A percentile compares a stretch with the other conserved stretches of the same genome.
Evolutionary conservation across 2,113 vertebrate genomes (phyloP).

Genomic region (Sylvilagus bachmani): DNA sequence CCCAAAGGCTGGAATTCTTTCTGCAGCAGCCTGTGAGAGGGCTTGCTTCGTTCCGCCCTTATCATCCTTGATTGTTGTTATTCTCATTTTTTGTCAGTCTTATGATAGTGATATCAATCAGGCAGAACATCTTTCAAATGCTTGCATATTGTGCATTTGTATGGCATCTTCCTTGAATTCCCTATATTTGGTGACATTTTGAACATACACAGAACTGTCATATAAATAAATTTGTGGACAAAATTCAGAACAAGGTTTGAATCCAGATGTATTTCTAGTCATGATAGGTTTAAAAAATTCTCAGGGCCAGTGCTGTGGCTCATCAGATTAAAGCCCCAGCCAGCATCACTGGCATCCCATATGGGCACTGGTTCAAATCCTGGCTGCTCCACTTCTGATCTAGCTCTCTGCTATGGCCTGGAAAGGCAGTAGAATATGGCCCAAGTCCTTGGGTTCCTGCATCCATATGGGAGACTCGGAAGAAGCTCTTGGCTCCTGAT

Average conservation of each 20-base stretch:
- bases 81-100: background rate
- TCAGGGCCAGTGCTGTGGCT: too few relatives aligned
- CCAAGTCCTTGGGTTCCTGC: too few relatives aligned
- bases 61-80: background rate
- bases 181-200: background rate
- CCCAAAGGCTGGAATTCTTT: background rate
- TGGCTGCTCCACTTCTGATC: too few relatives aligned
- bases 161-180: background rate
- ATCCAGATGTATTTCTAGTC: background rate
- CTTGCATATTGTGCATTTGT: background rate
- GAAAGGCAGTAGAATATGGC: too few relatives aligned
- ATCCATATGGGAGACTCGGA: too few relatives aligned
- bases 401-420: too few relatives aligned
- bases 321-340: too few relatives aligned
- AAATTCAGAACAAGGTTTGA: background rate
- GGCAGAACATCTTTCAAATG: background rate
- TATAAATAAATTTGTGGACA: background rate
- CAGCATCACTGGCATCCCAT: too few relatives aligned
- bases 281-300: too few relatives aligned
- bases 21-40: background rate
- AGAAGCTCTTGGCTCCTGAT: too few relatives aligned
- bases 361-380: too few relatives aligned
- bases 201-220: background rate
- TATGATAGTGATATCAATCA: background rate
- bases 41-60: background rate